A percentile compares a stretch with the other conserved stretches of the same genome.
These are phyloP conservation scores for Muscicapa comitata DNA, from an alignment of 2,797 vertebrate species.

Conservation along the genomic window DNA sequence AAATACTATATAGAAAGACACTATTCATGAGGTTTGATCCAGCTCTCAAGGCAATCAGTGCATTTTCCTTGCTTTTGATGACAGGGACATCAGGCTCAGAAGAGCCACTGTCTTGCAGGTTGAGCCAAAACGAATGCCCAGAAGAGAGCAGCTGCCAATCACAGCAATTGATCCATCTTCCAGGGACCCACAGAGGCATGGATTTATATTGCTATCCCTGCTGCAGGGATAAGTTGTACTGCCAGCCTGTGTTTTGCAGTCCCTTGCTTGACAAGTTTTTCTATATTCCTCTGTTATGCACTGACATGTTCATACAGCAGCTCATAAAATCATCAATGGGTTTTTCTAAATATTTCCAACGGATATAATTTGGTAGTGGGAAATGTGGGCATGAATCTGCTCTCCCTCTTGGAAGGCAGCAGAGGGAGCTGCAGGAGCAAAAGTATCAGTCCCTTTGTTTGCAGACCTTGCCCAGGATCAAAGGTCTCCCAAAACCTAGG, in stretches of 20 bases:
- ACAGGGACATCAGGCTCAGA: not conserved
- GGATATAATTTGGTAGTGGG: not conserved
- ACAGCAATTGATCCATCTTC: not conserved
- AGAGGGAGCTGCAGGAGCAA: constrained; percentile 41
- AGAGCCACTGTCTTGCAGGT: fast-evolving
- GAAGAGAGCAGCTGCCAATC: not conserved
- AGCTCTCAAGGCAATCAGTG: not conserved
- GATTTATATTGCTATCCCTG: not conserved
- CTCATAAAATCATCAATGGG: fast-evolving
- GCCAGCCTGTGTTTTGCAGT: not conserved
- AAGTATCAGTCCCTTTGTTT: not conserved
- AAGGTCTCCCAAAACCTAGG: not conserved
- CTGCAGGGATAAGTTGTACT: not conserved
- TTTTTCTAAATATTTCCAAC: not conserved
- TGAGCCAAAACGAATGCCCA: not conserved
- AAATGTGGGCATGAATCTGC: not conserved
- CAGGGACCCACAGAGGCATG: not conserved
- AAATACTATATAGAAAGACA: not conserved
- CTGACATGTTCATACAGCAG: not conserved
- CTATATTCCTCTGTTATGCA: not conserved
- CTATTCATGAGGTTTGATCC: not conserved
- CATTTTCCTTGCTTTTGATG: not conserved
- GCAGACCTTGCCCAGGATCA: not conserved
- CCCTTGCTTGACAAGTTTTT: not conserved
- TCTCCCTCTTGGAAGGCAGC: not conserved